Percentiles rank a stretch among this genome's conserved stretches.
Evolutionary conservation across 2,113 vertebrate genomes (phyloP).

Genomic region (Hypanus sabinus): DNA sequence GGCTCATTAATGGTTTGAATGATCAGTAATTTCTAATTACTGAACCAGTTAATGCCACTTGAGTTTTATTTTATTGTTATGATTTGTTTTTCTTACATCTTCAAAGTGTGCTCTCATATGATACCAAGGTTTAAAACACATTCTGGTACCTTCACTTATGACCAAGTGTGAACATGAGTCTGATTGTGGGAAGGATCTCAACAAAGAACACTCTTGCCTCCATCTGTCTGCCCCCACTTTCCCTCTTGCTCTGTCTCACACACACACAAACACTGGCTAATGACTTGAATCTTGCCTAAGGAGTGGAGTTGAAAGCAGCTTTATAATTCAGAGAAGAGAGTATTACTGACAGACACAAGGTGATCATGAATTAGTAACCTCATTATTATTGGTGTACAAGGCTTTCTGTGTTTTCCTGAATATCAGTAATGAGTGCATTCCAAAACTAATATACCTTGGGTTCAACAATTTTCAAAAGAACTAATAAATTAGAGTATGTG

Average conservation of each 20-base stretch:
- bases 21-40: not conserved
- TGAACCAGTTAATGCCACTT: not conserved
- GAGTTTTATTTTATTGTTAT: not conserved
- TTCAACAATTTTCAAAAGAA: not conserved
- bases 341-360: not conserved
- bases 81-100: not conserved
- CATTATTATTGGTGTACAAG: not conserved
- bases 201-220: not conserved
- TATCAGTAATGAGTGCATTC: not conserved
- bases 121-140: not conserved
- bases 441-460: not conserved
- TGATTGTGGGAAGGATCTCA: not conserved
- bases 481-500: not conserved
- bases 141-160: not conserved
- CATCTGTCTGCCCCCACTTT: not conserved
- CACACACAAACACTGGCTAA: not conserved
- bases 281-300: not conserved
- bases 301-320: not conserved
- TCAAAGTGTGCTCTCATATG: not conserved
- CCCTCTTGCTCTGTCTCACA: too few relatives aligned
- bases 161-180: not conserved
- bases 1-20: not conserved
- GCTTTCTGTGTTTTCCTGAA: not conserved
- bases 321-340: not conserved
- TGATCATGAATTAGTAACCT: not conserved